Evolutionary conservation across 2,797 vertebrate genomes (phyloP), one percentile per base, ranked within the genome.

Genomic region (Arctocebus calabarensis): DNA sequence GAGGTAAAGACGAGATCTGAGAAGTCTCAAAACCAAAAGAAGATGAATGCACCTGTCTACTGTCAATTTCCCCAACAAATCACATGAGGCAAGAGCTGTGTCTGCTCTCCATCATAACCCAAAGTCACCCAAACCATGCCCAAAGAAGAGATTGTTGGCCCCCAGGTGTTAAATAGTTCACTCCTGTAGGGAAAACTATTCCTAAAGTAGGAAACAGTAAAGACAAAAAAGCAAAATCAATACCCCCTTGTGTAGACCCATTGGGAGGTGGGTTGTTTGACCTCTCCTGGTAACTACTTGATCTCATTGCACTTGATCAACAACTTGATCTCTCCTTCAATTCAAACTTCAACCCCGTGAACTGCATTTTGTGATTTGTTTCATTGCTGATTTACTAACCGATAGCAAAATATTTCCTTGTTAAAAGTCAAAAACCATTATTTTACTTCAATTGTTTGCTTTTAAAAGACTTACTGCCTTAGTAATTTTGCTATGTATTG

Each of bases 401-500:
- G 20, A 74, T 32, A 74, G 9, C 70, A 45, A 96, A 94, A 73
- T 48, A 79, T 52, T 70, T 93, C 25, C 32, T 92, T 95, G 20
- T 70, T 95, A 90, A 91, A 78, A 19, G 23, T 92, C 34, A 78
- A 77, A 89, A 93, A 95, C 16, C 22, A 93, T 74, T 91, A 64
- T 95, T 96, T 95, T 90, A 5, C 34, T 88, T 68, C 71, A 77
- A 84, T 14, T 87, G 16, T 94, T 88, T 90, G 32, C 34, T 88
- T 93, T 94, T 86, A 82, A 83, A 84, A 81, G 29, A 83, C 70
- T 87, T 43, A 70, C 25, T 84, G 32, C 78, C 34, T 91, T 93
- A 79, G n/a, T 74, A 85, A 83, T 92, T 93, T 92, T 81, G 86
- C 88, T 84, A 93, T 27, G 27, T 52, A 75, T 70, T 64, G 29